Base-by-base conservation (phyloP, 64 coral and sea anemone genomes). In the Pocillopora verrucosa region DNA sequence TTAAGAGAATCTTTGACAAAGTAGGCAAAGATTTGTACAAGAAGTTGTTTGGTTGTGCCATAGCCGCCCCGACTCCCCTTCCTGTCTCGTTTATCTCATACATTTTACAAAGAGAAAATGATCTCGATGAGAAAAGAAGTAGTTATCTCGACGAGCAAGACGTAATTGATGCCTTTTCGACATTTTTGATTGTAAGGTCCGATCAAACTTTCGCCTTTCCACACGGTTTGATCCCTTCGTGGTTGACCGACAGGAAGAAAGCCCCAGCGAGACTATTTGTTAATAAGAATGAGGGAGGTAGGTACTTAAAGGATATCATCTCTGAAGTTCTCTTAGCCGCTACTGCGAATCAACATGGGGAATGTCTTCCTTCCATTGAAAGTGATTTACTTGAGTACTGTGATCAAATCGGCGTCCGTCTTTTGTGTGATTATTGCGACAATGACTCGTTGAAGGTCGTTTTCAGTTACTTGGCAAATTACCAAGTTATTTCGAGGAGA, bases 391-490 rank as follows among this genome's bases (percentile, higher is more conserved):
- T 30, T 3, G 59, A 84, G 11, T 92, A 92, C 34, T 5, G 73
- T 16, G 58, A 61, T 59, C 26, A 10, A 24, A 26, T 87, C 72
- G 75, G 91, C 58, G 56, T 92, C 36, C 74, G 65, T 15, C 69
- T 88, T 80, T 37, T 92, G 5, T 73, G 67, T 61, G 38, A 65
- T 73, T 65, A 6, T 45, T 2, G 10, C 24, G 34, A 13, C 14
- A 67, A 15, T 15, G 76, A 87, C 59, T 51, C 64, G n/a, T 24
- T 15, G 63, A 87, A 65, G 11, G 37, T 9, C 24, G 60, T 87
- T 62, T 87, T 67, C 36, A 30, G 56, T 56, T 78, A 22, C 16
- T 34, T 87, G 37, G 80, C 90, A 65, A 80, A 65, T 58, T 86
- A 58, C 58, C 35, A 58, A 11, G 73, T 59, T 87, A 67, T 67